Evolutionary conservation across 2,888 invertebrate genomes (phyloP), one percentile per base, ranked within the genome.

Genomic region (Scaptodrosophila latifasciaeformis): DNA sequence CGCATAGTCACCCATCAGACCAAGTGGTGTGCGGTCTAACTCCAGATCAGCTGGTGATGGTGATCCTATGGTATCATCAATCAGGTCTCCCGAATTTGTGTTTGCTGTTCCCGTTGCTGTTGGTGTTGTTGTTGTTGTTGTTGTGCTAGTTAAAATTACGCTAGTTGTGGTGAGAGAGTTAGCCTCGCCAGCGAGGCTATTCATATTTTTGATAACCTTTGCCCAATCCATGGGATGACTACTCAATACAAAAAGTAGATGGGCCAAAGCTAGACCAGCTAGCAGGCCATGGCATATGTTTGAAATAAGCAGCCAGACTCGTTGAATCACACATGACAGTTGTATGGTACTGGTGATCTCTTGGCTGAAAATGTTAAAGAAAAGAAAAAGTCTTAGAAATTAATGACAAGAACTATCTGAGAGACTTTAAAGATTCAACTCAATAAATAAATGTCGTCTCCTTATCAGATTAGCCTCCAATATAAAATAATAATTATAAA

Each of bases 281-380:
- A 90, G 82, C 59, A 90, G 80, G 47, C 89, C 89, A 77, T 89
- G 89, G 70, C 89, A 89, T 43, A 89, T 86, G 48, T 87, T 88
- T 31, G 89, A 87, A 54, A 89, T 78, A 65, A 88, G 86, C 70
- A 88, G 85, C 88, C 89, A 90, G 74, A 86, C 85, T 81, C 87
- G 87, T 85, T 90, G 89, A 59, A 87, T 83, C 48, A 84, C 76
- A 78, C 86, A 86, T 56, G 87, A 86, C 60, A 87, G 65, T 72
- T 86, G 84, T 29, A 86, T 84, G 51, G 78, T 86, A 54, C 80
- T 83, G 47, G 81, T 78, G 59, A 86, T 84, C 54, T 82, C 82
- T 51, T 67, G 77, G 49, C 84, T 84, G 50, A 1, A 68, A 62
- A 15, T 24, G n/a, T 1, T 30, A 7, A 12, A 12, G 7, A 12